These are phyloP conservation scores for Orcinus orca DNA, from an alignment of 2,113 vertebrate species.

Conservation along the genomic window DNA sequence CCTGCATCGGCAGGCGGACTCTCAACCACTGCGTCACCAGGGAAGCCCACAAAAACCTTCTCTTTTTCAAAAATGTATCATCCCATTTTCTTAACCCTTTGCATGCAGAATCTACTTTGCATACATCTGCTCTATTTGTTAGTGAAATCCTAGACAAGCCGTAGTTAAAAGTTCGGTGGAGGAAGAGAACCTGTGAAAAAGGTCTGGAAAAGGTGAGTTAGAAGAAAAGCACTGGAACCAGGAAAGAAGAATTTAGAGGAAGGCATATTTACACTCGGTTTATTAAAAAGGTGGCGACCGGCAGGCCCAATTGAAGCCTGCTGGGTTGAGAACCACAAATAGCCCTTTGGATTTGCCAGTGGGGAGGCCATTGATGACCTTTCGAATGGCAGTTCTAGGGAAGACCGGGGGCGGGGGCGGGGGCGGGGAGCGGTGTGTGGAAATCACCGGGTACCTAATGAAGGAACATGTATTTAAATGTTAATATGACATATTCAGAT, in stretches of 20 bases:
- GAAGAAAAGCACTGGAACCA: neutral
- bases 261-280: neutral
- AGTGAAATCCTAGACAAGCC: neutral
- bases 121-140: neutral
- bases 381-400: neutral
- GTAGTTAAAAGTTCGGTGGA: neutral
- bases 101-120: neutral
- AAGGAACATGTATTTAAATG: neutral
- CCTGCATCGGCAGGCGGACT: no score
- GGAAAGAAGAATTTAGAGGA: neutral
- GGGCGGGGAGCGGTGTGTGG: no score
- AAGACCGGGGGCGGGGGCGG: neutral
- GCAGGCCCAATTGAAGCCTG: neutral
- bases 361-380: neutral
- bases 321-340: neutral
- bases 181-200: neutral
- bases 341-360: neutral
- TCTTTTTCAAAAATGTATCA: neutral
- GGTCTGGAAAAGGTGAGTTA: neutral
- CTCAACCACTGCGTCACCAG: no score
- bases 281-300: neutral
- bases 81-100: neutral
- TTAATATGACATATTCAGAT: neutral
- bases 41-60: neutral
- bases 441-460: neutral